Conservation (phyloP, 2,888 invertebrate species). For the Caprella mutica region DNA sequence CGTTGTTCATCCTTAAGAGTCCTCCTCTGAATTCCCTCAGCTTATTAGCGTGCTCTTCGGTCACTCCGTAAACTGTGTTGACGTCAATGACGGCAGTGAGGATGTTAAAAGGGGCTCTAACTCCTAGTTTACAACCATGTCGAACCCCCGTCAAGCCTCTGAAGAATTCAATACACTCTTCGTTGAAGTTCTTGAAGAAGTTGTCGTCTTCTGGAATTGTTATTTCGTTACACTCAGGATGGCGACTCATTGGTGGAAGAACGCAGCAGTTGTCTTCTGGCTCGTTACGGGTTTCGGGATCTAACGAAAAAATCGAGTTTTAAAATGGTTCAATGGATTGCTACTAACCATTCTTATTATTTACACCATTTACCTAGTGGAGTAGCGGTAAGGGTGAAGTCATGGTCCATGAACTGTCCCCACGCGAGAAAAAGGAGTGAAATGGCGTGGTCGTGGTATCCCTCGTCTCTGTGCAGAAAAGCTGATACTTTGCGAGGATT, state of each 20-base stretch:
- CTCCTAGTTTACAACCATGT: constrained; percentile 74
- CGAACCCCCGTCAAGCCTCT: constrained; percentile 74
- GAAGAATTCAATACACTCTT: constrained; percentile 80
- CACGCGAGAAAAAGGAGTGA: constrained; percentile 87
- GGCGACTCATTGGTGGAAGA: constrained; percentile 43
- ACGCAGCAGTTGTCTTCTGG: constrained; percentile 80
- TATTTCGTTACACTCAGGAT: constrained; percentile 74
- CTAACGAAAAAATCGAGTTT: no score
- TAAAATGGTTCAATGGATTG: no score
- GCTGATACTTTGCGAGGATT: constrained; percentile 72
- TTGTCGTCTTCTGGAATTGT: constrained; percentile 77
- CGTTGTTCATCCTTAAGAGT: constrained; percentile 54
- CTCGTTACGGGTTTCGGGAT: constrained; percentile 73
- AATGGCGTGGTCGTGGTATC: constrained; percentile 84
- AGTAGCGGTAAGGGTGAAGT: constrained; percentile 76
- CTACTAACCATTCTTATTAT: no score
- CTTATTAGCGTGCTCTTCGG: constrained; percentile 66
- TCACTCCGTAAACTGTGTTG: constrained; percentile 79
- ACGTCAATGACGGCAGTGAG: constrained; percentile 75
- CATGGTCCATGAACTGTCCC: constrained; percentile 93
- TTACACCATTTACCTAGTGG: constrained; percentile 64
- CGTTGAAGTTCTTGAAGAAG: constrained; percentile 70
- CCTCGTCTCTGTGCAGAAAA: constrained; percentile 83
- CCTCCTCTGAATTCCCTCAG: constrained; percentile 70
- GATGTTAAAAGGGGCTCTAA: constrained; percentile 70